Evolutionary conservation across 1,140 invertebrate species (phyloP).

Genomic region (Cydia splendana): DNA sequence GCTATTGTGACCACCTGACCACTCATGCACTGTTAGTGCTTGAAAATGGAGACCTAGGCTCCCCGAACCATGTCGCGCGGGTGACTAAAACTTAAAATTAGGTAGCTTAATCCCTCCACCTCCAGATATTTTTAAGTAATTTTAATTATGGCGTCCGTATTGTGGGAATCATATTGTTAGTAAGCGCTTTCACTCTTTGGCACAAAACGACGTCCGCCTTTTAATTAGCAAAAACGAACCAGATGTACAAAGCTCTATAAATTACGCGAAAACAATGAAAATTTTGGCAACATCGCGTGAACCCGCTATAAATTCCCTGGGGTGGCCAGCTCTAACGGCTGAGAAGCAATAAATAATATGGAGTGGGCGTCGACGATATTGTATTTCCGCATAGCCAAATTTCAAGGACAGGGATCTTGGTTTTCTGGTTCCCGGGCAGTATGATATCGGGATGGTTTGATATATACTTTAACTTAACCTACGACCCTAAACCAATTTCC

Average conservation of each 20-base stretch:
- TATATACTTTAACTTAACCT: background rate
- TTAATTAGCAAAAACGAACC: background rate
- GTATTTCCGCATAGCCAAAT: constrained; percentile 13
- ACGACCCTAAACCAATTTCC: too few relatives aligned
- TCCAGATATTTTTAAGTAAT: too few relatives aligned
- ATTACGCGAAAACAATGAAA: constrained; percentile 8
- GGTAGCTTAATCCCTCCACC: too few relatives aligned
- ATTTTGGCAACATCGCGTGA: constrained; percentile 17
- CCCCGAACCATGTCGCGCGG: too few relatives aligned
- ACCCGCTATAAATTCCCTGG: constrained; percentile 17
- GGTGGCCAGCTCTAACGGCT: constrained; percentile 22
- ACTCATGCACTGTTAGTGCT: too few relatives aligned
- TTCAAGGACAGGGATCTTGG: background rate
- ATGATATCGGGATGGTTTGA: background rate
- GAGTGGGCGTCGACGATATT: constrained; percentile 25
- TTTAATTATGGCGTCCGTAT: too few relatives aligned
- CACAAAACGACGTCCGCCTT: too few relatives aligned
- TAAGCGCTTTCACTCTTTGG: too few relatives aligned
- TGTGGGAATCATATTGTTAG: too few relatives aligned
- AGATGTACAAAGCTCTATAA: constrained; percentile 18
- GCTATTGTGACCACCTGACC: too few relatives aligned
- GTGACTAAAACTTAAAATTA: too few relatives aligned
- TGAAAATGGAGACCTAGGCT: too few relatives aligned
- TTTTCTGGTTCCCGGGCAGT: background rate
- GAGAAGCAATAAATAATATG: constrained; percentile 31